Evolutionary conservation across 2,888 invertebrate species (phyloP).

Genomic region (Abscondita cerata): DNA sequence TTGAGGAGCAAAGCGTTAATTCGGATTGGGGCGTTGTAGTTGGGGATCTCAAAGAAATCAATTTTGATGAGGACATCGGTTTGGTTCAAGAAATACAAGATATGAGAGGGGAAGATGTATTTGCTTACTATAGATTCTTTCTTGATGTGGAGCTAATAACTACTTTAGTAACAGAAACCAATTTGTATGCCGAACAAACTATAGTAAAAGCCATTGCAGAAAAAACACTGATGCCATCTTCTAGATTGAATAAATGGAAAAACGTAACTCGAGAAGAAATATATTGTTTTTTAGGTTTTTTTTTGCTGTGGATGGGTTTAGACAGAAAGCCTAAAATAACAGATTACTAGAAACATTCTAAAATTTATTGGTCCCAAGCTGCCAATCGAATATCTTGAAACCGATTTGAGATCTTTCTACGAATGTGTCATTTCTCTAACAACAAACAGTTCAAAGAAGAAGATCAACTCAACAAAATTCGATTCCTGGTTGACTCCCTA

Average conservation of each 20-base stretch:
- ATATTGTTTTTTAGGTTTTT: neutral
- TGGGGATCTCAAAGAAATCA: neutral
- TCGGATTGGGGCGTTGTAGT: neutral
- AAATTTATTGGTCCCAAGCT: neutral
- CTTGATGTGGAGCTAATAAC: neutral
- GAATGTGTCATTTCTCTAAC: neutral
- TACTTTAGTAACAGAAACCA: neutral
- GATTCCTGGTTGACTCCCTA: neutral
- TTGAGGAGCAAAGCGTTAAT: too few species aligned
- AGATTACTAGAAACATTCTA: neutral
- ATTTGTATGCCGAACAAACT: too few species aligned
- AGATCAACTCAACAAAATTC: neutral
- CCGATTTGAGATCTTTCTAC: neutral
- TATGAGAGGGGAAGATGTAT: too few species aligned
- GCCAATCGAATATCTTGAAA: neutral
- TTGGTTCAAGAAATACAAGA: too few species aligned
- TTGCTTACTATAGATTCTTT: too few species aligned
- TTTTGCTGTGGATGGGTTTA: neutral
- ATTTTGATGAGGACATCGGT: neutral
- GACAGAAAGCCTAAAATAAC: too few species aligned
- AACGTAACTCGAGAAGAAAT: too few species aligned
- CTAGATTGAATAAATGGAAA: neutral
- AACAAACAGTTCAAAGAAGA: neutral
- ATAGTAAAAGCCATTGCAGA: neutral
- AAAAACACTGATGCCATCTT: neutral